Evolutionary conservation across 1,140 invertebrate species (phyloP), one percentile per base, ranked within the genome.

Genomic region (Diprion similis): DNA sequence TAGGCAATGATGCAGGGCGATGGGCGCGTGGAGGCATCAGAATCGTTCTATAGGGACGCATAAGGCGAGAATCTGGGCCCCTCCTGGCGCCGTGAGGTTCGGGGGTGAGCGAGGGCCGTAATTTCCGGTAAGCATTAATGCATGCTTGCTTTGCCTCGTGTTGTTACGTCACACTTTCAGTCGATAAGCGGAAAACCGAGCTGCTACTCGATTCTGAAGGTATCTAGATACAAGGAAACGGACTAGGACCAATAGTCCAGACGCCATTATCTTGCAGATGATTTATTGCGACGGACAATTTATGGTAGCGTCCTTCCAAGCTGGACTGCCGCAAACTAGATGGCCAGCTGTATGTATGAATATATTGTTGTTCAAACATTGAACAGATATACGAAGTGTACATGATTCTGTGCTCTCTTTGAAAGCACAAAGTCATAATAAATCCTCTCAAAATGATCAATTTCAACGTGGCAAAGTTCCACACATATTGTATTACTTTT

Each of bases 111-210:
- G 66, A 45, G 66, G 13, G 66, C 37, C 37, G 66, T 68, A 68
- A 68, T 68, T 68, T 68, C 66, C 66, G 66, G 66, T 8, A 13
- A 68, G 66, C 37, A 68, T 68, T 68, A 68, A 68, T 68, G 66
- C 66, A 68, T 8, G 66, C 15, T 45, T 11, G 66, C 18, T 68
- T 68, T 8, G 17, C 37, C 66, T 13, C 37, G 15, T 68, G 18
- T 19, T 17, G 19, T 68, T 11, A 68, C 66, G 66, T 68, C 66
- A 68, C 51, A 59, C 66, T 11, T 11, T 18, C 66, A 45, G 17
- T 68, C 66, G 37, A 68, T 68, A 68, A 68, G 51, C 51, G 51
- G 8, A 59, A 17, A 6, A 17, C 51, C n/a, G 11, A 17, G 6
- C 51, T 15, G 51, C 51, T 59, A 59, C 51, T 59, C 24, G 24